Percentiles rank a stretch among this genome's conserved stretches.
Evolutionary conservation across 37 sponge, comb jelly and placozoan species (phyloP).

Genomic region (Haliclona indistincta): DNA sequence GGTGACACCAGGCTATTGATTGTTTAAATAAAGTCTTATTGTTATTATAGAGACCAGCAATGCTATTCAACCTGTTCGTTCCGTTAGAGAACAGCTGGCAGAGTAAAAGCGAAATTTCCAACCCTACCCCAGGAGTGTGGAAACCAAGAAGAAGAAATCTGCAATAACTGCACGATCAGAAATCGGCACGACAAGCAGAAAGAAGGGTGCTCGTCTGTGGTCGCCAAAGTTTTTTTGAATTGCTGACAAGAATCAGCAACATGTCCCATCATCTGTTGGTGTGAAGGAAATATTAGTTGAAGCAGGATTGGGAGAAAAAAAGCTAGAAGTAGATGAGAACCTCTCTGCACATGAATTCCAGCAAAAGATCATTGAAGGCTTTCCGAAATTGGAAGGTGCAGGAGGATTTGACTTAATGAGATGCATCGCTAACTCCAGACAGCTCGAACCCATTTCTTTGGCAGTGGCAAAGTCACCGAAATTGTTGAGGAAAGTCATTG

Average conservation of each 20-base stretch:
- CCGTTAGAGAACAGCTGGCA: conserved; percentile 1
- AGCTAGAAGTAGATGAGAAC: background rate
- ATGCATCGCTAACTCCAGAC: conserved; percentile 34
- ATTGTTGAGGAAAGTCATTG: conserved; percentile 26
- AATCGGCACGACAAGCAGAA: background rate
- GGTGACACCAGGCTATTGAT: no score
- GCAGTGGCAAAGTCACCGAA: conserved; percentile 40
- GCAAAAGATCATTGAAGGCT: background rate
- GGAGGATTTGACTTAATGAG: conserved; percentile 47
- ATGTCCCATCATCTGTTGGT: conserved; percentile 16
- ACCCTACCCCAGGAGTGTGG: background rate
- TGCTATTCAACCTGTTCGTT: background rate
- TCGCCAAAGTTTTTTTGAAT: conserved; percentile 28
- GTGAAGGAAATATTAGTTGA: conserved; percentile 10
- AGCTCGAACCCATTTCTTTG: conserved; percentile 19
- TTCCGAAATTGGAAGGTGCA: conserved; percentile 10
- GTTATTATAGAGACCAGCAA: no score
- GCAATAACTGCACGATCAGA: background rate
- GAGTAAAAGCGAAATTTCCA: background rate
- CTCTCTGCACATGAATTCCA: background rate
- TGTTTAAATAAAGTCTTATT: no score
- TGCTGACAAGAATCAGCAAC: background rate
- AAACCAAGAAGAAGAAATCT: background rate
- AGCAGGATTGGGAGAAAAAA: conserved; percentile 44
- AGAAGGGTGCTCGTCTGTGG: conserved; percentile 9